Evolutionary conservation across 2,888 invertebrate genomes (phyloP).

Genomic region (Tiphia femorata): DNA sequence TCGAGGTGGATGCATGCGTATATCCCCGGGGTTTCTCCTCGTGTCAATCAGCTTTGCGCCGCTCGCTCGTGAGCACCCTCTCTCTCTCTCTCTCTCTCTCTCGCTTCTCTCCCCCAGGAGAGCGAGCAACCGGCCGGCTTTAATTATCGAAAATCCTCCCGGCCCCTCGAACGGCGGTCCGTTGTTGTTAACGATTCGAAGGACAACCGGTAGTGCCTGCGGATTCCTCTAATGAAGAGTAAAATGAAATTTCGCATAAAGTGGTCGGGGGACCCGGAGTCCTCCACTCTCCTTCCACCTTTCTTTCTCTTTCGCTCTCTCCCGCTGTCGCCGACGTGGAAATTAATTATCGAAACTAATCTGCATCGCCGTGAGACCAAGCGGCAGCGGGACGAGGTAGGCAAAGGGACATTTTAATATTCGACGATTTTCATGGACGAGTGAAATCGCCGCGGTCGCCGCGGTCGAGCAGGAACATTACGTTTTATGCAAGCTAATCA

Average conservation of each 20-base stretch:
- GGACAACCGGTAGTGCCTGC: conserved; percentile 13
- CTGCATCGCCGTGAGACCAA: no score
- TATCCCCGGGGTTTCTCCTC: conserved; percentile 28
- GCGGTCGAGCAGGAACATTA: no score
- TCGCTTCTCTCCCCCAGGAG: no score
- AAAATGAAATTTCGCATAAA: conserved; percentile 5
- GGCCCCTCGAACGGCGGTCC: not conserved
- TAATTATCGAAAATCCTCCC: conserved; percentile 43
- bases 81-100: no score
- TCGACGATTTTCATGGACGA: no score
- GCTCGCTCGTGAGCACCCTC: no score
- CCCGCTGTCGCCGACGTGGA: no score
- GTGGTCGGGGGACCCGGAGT: not conserved
- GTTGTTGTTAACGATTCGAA: conserved; percentile 29
- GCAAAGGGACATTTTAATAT: no score
- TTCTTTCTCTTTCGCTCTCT: not conserved
- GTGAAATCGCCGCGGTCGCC: no score
- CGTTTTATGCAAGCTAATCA: no score
- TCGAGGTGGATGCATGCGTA: conserved; percentile 20
- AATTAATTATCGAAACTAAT: no score
- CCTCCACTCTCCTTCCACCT: not conserved
- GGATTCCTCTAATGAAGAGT: conserved; percentile 28
- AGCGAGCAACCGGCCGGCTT: conserved; percentile 37
- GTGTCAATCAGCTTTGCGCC: conserved; percentile 44
- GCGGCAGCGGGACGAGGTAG: no score